These are phyloP conservation scores for Pluvialis apricaria DNA, from an alignment of 2,113 vertebrate genomes.

Conservation along the genomic window DNA sequence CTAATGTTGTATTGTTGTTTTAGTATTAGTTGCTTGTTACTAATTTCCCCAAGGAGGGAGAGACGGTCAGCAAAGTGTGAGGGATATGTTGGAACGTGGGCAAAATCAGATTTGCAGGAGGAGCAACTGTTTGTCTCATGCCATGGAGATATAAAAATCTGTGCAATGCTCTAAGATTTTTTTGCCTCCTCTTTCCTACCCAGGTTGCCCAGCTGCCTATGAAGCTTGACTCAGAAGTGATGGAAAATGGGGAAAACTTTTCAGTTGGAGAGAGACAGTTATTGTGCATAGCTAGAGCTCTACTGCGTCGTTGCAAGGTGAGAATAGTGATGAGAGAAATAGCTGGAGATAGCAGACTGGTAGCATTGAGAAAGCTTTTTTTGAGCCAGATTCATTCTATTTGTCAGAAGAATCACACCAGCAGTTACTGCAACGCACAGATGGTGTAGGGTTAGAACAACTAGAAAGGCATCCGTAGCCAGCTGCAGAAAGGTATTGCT, in stretches of 20 bases:
- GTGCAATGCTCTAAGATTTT: background rate
- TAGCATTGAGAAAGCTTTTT: background rate
- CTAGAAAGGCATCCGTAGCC: background rate
- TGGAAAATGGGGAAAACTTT: conserved; percentile 94
- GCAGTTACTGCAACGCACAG: background rate
- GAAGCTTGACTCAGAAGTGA: conserved; percentile 90
- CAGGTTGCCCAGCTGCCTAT: conserved; percentile 89
- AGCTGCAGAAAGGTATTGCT: background rate
- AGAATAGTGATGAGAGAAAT: background rate
- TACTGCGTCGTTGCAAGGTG: conserved; percentile 90
- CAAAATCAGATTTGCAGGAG: background rate
- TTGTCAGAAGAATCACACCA: background rate
- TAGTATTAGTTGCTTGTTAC: background rate
- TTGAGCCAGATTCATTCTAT: background rate
- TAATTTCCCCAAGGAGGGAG: background rate
- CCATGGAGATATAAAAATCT: background rate
- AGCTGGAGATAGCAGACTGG: background rate
- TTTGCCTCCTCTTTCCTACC: background rate
- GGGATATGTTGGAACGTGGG: background rate
- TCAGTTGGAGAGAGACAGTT: conserved; percentile 92
- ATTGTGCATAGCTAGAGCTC: conserved; percentile 85
- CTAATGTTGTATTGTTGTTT: background rate
- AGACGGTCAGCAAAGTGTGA: background rate
- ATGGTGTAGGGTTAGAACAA: background rate
- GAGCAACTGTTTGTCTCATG: background rate